These are phyloP conservation scores for Sylvia borin DNA, from an alignment of 2,797 vertebrate genomes.

Conservation along the genomic window DNA sequence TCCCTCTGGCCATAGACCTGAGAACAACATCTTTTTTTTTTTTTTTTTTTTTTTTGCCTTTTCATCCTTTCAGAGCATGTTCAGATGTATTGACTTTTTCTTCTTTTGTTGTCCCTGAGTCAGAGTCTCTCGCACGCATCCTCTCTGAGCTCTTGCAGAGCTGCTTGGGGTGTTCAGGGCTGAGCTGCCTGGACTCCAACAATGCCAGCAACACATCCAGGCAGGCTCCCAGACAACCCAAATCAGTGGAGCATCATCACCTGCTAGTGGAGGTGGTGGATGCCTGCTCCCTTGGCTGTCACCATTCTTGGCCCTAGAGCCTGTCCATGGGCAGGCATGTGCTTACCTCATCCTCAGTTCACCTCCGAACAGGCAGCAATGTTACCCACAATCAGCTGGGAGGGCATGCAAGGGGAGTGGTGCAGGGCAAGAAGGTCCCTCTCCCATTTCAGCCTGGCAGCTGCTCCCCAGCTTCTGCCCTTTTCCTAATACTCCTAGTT, in stretches of 20 bases:
- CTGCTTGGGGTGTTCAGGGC: not conserved
- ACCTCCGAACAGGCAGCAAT: not conserved
- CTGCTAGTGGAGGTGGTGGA: not conserved
- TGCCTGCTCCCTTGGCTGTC: not conserved
- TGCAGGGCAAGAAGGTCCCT: not conserved
- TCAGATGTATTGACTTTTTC: not conserved
- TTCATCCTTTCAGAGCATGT: not conserved
- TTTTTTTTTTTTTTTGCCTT: not conserved
- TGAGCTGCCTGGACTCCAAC: not conserved
- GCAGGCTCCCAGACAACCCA: not conserved
- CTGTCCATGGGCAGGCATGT: rapidly evolving
- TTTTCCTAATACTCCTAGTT: not conserved
- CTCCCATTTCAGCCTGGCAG: not conserved
- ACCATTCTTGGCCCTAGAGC: not conserved
- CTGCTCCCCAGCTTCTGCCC: not conserved
- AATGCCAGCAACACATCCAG: not conserved
- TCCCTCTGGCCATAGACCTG: not conserved
- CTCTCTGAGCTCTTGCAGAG: not conserved
- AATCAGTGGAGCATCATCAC: not conserved
- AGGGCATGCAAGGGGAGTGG: not conserved
- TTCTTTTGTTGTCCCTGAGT: not conserved
- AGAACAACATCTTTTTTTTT: not conserved
- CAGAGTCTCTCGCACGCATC: not conserved
- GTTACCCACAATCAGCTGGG: not conserved
- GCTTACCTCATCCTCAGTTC: not conserved